A percentile compares a stretch with the other conserved stretches of the same genome.
Evolutionary conservation across 2,113 vertebrate genomes (phyloP).

Genomic region (Brachypteracias leptosomus): DNA sequence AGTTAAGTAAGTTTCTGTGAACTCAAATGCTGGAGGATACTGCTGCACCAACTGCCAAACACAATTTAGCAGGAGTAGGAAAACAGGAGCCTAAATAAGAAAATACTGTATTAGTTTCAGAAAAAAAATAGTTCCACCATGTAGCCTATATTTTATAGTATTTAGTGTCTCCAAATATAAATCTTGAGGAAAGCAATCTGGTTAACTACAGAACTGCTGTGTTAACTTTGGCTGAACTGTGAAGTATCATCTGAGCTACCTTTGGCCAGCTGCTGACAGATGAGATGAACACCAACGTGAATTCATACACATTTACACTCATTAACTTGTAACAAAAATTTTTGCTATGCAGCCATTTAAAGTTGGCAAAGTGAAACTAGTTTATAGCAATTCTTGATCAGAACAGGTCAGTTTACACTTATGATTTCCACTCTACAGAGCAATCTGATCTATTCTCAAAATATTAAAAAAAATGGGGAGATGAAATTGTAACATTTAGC

Average conservation of each 20-base stretch:
- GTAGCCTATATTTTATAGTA: neutral
- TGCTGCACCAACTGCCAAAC: slow-evolving; percentile 87
- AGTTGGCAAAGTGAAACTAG: neutral
- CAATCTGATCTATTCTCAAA: neutral
- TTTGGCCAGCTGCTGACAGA: neutral
- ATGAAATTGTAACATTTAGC: neutral
- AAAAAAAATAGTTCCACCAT: neutral
- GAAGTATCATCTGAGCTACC: neutral
- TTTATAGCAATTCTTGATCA: neutral
- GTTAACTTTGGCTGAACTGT: neutral
- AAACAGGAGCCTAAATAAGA: slow-evolving; percentile 78
- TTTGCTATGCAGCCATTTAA: neutral
- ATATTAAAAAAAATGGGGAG: neutral
- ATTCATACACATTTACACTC: neutral
- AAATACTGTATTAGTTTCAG: neutral
- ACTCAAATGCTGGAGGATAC: slow-evolving; percentile 84
- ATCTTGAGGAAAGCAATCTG: neutral
- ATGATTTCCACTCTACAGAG: neutral
- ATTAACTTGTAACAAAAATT: neutral
- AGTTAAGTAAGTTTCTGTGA: slow-evolving; percentile 89
- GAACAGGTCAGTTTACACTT: neutral
- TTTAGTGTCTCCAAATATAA: neutral
- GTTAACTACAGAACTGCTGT: neutral
- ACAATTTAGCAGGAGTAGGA: slow-evolving; percentile 88
- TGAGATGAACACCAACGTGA: neutral